Evolutionary conservation across 2,113 vertebrate species (phyloP), one percentile per base, ranked within the genome.

Genomic region (Galeopterus variegatus): DNA sequence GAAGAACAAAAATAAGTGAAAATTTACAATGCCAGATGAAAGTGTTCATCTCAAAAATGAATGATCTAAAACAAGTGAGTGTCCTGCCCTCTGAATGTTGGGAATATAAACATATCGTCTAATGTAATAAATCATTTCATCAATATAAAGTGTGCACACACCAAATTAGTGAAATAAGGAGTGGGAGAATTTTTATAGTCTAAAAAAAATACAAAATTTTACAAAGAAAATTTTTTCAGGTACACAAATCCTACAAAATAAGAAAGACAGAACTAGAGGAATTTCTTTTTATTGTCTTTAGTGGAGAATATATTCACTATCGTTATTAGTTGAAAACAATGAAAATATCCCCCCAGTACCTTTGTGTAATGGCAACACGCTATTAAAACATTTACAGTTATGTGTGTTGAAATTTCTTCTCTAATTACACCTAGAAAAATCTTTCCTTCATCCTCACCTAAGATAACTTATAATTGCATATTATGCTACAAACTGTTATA

Each of bases 1-100:
- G 17, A 93, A 93, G 48, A 89, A 93, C 17, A 95, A 96, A 95
- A 94, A 60, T 88, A 96, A 84, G 45, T 91, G 26, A 60, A 96
- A 94, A 56, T 26, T n/a, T 90, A 56, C 6, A 81, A 69, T 82
- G 23, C 6, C 56, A 88, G 41, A 86, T 89, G 10, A 95, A 97
- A 95, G 41, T 58, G 28, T 70, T 77, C 31, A 45, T 65, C 48
- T 94, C 36, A 94, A 93, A 97, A 96, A 94, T 76, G 19, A 95
- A 96, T 88, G 31, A 91, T 45, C 85, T 90, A 80, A 64, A 90
- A 52, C 14, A 67, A 93, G 9, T 77, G 17, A 95, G 21, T 81
- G 13, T 3, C 28, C 50, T 26, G 17, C 0, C 15, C n/a, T 12
- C 64, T 83, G 14, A 88, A 91, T 70, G 62, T 0, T 83, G 28